Percentiles rank a stretch among this genome's conserved stretches.
These are phyloP conservation scores for Drosophila merina DNA, from an alignment of 2,888 invertebrate genomes.

Conservation along the genomic window DNA sequence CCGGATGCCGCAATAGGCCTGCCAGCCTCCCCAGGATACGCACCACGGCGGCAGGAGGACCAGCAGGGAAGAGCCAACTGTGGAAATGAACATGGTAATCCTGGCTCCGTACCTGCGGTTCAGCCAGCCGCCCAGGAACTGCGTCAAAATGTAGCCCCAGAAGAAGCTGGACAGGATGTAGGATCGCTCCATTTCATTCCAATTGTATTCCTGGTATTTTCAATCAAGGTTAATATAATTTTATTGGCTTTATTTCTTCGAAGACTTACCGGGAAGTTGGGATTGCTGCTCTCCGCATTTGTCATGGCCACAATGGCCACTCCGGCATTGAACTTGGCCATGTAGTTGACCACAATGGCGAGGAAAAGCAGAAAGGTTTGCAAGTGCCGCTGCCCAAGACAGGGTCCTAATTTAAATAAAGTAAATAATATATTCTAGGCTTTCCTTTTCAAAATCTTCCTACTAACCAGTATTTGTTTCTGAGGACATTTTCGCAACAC, in stretches of 20 bases:
- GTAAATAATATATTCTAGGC: not conserved
- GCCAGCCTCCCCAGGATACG: constrained; percentile 87
- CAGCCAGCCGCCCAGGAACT: constrained; percentile 88
- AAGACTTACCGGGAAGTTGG: constrained; percentile 84
- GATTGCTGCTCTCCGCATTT: constrained; percentile 84
- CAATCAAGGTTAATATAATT: not conserved
- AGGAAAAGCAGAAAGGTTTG: constrained; percentile 87
- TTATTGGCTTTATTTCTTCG: no score
- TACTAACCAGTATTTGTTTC: constrained; percentile 63
- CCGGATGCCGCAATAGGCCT: constrained; percentile 86
- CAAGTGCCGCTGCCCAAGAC: constrained; percentile 87
- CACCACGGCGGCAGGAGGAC: constrained; percentile 88
- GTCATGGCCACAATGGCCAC: constrained; percentile 91
- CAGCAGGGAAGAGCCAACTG: constrained; percentile 87
- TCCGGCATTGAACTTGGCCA: constrained; percentile 88
- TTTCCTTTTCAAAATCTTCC: not conserved
- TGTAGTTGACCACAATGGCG: constrained; percentile 86
- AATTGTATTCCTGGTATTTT: constrained; percentile 76
- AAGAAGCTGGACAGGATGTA: constrained; percentile 90
- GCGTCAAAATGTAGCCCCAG: constrained; percentile 89
- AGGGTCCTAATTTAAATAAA: constrained; percentile 78
- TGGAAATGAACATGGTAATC: constrained; percentile 85
- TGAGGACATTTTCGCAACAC: constrained; percentile 52
- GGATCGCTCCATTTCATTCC: constrained; percentile 85
- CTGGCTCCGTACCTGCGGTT: constrained; percentile 89